phyloP scores from a whole-genome alignment of 2,888 invertebrate genomes.

The Papilio demoleus region DNA sequence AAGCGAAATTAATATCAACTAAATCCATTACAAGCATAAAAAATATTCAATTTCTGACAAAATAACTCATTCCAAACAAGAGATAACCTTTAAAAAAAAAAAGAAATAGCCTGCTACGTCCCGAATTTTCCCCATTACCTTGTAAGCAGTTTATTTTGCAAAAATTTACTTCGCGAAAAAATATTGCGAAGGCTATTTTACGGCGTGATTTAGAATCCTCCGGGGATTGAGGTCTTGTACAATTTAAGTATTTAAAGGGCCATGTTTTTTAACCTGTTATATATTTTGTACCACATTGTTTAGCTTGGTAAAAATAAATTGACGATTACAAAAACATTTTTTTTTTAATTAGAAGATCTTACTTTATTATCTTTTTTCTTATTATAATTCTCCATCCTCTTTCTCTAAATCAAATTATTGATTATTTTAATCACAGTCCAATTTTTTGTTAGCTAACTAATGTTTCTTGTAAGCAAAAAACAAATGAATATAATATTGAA shows the following conservation, averaged over 20 bases:
- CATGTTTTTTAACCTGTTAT: slow-evolving; percentile 26
- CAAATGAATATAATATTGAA: no score
- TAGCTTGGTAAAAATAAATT: background rate
- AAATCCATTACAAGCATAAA: background rate
- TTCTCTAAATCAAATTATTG: no score
- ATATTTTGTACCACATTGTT: background rate
- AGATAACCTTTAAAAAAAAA: slow-evolving; percentile 13
- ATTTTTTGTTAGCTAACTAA: no score
- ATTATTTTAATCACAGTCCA: no score
- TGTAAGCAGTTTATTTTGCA: slow-evolving; percentile 37
- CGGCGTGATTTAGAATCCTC: slow-evolving; percentile 31
- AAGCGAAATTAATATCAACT: background rate
- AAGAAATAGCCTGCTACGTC: background rate
- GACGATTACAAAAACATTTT: background rate
- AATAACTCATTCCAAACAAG: slow-evolving; percentile 1
- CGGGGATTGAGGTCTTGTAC: slow-evolving; percentile 30
- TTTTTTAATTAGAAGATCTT: background rate
- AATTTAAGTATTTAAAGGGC: slow-evolving; percentile 25
- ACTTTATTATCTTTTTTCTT: background rate
- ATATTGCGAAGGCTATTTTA: slow-evolving; percentile 33
- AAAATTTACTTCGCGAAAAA: slow-evolving; percentile 32
- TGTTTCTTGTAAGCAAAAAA: no score
- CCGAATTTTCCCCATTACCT: slow-evolving; percentile 22
- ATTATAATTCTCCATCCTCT: background rate
- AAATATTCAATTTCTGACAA: background rate